Evolutionary conservation across 2,888 invertebrate species (phyloP).

Genomic region (Escarpia spicata): DNA sequence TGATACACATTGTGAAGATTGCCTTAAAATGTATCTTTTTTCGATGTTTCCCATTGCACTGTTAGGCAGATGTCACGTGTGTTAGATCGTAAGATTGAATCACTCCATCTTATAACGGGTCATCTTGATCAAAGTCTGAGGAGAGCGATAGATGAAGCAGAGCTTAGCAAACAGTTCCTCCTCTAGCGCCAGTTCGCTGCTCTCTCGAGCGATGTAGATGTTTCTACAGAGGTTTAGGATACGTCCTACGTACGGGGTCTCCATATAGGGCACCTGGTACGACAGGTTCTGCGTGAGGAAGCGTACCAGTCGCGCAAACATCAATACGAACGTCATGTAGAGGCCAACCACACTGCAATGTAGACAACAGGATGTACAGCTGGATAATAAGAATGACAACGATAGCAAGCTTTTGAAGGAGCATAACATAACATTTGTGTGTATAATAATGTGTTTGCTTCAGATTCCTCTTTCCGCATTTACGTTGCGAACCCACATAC

Average conservation of each 20-base stretch:
- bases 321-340: slow-evolving; percentile 93
- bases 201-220: slow-evolving; percentile 85
- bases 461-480: no score
- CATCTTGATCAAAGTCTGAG: slow-evolving; percentile 89
- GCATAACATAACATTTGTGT: no score
- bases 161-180: slow-evolving; percentile 98
- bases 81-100: neutral
- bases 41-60: no score
- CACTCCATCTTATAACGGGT: slow-evolving; percentile 58
- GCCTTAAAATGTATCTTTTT: no score
- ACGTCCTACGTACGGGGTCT: slow-evolving; percentile 72
- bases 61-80: no score
- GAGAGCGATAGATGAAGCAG: slow-evolving; percentile 94
- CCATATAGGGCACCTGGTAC: slow-evolving; percentile 75
- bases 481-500: no score
- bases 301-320: slow-evolving; percentile 89
- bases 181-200: slow-evolving; percentile 88
- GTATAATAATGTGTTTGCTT: no score
- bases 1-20: no score
- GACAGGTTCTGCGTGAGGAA: slow-evolving; percentile 89
- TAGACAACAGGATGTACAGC: neutral
- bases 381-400: no score
- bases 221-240: slow-evolving; percentile 70
- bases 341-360: slow-evolving; percentile 90
- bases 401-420: no score